Base-by-base conservation (phyloP, 2,888 invertebrate species). In the Cephus rjabovi region DNA sequence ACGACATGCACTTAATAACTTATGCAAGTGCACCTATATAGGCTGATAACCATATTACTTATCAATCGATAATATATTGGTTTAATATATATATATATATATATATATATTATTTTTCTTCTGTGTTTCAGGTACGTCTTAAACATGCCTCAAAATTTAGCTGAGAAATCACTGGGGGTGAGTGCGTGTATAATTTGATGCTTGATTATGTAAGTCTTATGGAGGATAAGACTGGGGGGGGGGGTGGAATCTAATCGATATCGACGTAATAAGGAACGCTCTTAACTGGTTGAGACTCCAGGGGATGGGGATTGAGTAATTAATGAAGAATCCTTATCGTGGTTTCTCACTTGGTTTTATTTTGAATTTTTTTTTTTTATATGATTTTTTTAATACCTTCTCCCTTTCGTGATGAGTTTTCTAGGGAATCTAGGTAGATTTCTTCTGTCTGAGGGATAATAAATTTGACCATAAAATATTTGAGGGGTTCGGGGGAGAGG, bases 51-150 rank as follows among this genome's bases (percentile, higher is more conserved):
- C 23, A 56, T 56, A 56, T 56, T 56, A 1, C 56, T 23, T 9
- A 56, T 56, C 9, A 56, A 56, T 56, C 15, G 23, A 56, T 56
- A 23, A 23, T 56, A 23, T 23, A 56, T 56, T 56, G 23, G 23
- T 9, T 56, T 9, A 37, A 37, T 37, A 37, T 37, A 35, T 40
- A 40, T 40, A 37, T 37, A 70, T 31, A n/a, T 31, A 31, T 31
- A 31, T 31, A 31, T 31, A 31, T 31, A 31, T 31, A 1, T 31
- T 30, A 1, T 77, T 69, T 40, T 70, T 33, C 78, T 74, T 83
- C 78, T 82, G 34, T 85, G 85, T 87, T 87, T 11, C 86, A 87
- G 87, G 87, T 87, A 87, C 79, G 87, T 87, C 15, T 23, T 6
- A 56, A 56, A 56, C 56, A 56, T 56, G 23, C 23, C 23, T 56